Base-by-base conservation (phyloP, 2,113 vertebrate genomes). In the Spea bombifrons region DNA sequence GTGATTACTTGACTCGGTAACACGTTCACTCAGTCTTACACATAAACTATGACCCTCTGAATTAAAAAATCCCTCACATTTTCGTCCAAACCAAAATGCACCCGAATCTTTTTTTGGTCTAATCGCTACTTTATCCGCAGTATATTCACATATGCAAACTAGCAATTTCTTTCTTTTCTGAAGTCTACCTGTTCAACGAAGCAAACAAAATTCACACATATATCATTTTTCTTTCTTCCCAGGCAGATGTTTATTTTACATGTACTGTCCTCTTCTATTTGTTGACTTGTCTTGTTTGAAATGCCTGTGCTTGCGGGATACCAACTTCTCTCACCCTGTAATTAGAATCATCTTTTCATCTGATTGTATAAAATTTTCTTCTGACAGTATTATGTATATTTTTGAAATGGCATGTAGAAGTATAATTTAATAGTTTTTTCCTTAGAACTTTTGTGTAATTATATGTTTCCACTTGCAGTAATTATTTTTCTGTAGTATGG, bases 341-440 rank as follows among this genome's bases (percentile, higher is more conserved):
- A 75, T 75, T 80, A 80, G 55, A 53, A 80, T 80, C 52, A 55
- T 73, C 63, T 70, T 48, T n/a, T 59, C 10, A 13, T 5, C 55
- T 59, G 55, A 59, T 13, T 59, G 70, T 66, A 65, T 73, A 63
- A n/a, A 80, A 67, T 73, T 73, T 66, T 65, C 13, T 73, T 66
- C 48, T 46, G 76, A 49, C 15, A 73, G 71, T 47, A 80, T 30
- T 73, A 73, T 80, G 66, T 73, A 73, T 80, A 49, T 66, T 80
- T 80, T 47, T 17, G 17, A 70, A 80, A 57, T 30, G 13, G 59
- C 64, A 47, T 73, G 63, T 72, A 59, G n/a, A 80, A 73, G 49
- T 80, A 67, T 67, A 73, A 80, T 80, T 80, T 80, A 80, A 80
- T 72, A 66, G 55, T 65, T 15, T 57, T 79, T 64, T 65, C 44